Conservation (phyloP, 1,140 invertebrate species). For the Aphelenchoides besseyi region DNA sequence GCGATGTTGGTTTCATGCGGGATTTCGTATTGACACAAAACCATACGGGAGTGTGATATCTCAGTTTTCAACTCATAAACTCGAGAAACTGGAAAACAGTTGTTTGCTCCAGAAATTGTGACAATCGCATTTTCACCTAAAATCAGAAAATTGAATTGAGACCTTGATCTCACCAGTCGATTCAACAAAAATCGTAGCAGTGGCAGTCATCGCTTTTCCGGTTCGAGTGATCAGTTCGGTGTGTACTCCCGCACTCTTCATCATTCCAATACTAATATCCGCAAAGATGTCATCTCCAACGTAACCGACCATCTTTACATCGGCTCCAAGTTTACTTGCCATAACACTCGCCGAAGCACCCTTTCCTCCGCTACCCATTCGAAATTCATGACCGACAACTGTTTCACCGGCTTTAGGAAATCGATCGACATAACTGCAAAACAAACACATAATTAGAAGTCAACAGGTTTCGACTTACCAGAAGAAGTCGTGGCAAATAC, state of each 20-base stretch:
- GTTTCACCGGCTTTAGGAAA: not conserved
- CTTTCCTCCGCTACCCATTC: not conserved
- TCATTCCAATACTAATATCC: not conserved
- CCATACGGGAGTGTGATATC: not conserved
- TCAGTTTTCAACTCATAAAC: not conserved
- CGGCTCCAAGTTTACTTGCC: not conserved
- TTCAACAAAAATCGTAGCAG: not conserved
- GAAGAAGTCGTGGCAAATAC: not conserved
- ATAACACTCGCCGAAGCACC: not conserved
- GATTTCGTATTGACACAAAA: slow-evolving; percentile 1
- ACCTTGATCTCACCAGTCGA: not conserved
- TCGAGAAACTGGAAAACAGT: not conserved
- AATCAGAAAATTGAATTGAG: not conserved
- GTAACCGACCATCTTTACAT: not conserved
- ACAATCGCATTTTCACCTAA: not conserved
- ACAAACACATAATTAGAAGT: not conserved
- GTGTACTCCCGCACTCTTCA: not conserved
- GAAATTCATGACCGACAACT: not conserved
- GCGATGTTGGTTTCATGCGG: slow-evolving; percentile 4
- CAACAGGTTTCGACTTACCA: not conserved
- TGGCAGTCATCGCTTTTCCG: not conserved
- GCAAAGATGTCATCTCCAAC: slow-evolving; percentile 3
- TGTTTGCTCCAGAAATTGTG: not conserved
- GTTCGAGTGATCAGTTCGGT: not conserved
- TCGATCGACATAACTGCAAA: slow-evolving; percentile 1